Conservation (phyloP, 2,797 vertebrate species). For the Phaenicophaeus curvirostris region DNA sequence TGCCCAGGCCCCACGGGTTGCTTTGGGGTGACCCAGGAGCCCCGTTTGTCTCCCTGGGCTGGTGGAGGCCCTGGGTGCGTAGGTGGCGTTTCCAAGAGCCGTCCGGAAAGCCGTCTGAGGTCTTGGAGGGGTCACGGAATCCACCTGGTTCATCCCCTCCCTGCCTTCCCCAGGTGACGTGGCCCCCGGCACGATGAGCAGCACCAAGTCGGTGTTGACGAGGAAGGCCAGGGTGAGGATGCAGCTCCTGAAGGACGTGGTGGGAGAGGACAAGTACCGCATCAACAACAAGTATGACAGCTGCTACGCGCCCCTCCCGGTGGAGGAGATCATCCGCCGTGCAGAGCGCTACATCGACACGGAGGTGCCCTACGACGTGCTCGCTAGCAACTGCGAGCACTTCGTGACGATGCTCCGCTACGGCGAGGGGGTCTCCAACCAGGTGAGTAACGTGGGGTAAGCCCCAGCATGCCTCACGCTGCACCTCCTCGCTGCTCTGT, state of each 20-base stretch:
- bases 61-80: accelerated
- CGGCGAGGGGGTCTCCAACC: slow-evolving; percentile 87
- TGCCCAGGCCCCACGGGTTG: accelerated
- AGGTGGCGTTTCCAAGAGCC: background rate
- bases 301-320: slow-evolving; percentile 80
- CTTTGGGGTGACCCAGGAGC: background rate
- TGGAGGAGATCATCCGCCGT: slow-evolving; percentile 84
- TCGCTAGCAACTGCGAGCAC: slow-evolving; percentile 93
- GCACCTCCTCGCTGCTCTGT: background rate
- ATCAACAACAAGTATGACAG: slow-evolving; percentile 94
- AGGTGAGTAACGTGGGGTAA: slow-evolving; percentile 73
- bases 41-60: accelerated
- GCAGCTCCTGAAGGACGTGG: slow-evolving; percentile 92
- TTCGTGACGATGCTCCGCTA: slow-evolving; percentile 93
- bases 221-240: slow-evolving; percentile 89
- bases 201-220: slow-evolving; percentile 89
- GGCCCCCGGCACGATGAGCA: slow-evolving; percentile 79
- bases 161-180: slow-evolving; percentile 79
- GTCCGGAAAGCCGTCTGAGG: background rate
- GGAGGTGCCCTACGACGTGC: slow-evolving; percentile 89
- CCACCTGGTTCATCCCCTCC: background rate
- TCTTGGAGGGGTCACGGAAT: background rate
- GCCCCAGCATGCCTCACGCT: background rate
- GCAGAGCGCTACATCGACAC: slow-evolving; percentile 84
- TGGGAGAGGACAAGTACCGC: slow-evolving; percentile 83